A percentile compares a stretch with the other conserved stretches of the same genome.
These are phyloP conservation scores for Oryzias celebensis DNA, from an alignment of 2,113 vertebrate genomes.

Conservation along the genomic window DNA sequence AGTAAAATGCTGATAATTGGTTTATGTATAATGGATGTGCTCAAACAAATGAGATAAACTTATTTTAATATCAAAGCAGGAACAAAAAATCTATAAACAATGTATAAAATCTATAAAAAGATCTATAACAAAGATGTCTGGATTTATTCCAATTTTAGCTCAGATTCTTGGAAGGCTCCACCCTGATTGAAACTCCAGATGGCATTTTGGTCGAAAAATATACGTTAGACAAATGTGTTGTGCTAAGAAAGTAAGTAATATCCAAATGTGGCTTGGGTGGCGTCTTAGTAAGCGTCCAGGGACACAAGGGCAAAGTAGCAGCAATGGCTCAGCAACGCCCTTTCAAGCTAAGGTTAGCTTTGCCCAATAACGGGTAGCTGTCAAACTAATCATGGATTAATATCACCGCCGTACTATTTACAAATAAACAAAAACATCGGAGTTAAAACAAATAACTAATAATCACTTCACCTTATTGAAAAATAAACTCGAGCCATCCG, in stretches of 20 bases:
- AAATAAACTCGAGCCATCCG: neutral
- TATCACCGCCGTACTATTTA: neutral
- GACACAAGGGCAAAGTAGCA: conserved; percentile 75
- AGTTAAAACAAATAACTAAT: neutral
- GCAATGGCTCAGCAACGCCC: conserved; percentile 74
- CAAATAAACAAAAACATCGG: conserved; percentile 10
- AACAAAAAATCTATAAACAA: no score
- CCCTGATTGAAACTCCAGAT: conserved; percentile 29
- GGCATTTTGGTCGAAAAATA: neutral
- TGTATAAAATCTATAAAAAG: no score
- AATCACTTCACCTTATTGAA: neutral
- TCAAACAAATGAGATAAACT: no score
- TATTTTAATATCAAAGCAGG: no score
- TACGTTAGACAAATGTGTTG: neutral
- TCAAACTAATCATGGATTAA: conserved; percentile 30
- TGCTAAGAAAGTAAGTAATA: neutral
- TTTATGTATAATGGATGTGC: no score
- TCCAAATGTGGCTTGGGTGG: conserved; percentile 24
- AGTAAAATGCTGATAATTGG: no score
- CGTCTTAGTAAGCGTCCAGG: conserved; percentile 43
- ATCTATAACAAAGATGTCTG: neutral
- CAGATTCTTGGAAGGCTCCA: conserved; percentile 20
- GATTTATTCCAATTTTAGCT: neutral
- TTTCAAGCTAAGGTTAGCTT: conserved; percentile 69
- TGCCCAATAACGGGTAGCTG: conserved; percentile 48